Conservation (phyloP, 2,113 vertebrate genomes). For the Ciconia stormi region DNA sequence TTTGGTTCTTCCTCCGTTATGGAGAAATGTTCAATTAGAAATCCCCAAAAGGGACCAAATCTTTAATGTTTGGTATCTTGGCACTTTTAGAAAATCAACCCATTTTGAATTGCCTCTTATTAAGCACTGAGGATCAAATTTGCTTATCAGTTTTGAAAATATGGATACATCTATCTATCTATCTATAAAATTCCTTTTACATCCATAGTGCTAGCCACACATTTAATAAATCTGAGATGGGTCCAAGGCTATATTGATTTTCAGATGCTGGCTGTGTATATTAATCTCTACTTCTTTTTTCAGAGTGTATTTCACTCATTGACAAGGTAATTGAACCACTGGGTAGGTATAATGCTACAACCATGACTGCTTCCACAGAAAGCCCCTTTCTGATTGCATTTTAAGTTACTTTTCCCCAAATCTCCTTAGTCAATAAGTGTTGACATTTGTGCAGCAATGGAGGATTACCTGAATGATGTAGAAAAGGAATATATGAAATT, state of each 20-base stretch:
- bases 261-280: not conserved
- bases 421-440: not conserved
- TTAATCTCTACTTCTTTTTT: conserved; percentile 8
- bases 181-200: not conserved
- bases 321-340: not conserved
- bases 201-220: not conserved
- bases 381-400: not conserved
- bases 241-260: conserved; percentile 34
- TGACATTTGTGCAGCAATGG: not conserved
- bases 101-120: not conserved
- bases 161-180: not conserved
- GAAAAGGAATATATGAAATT: not conserved
- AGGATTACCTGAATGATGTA: not conserved
- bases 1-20: not conserved
- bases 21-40: not conserved
- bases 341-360: not conserved
- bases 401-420: not conserved
- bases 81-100: not conserved
- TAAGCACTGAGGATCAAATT: not conserved
- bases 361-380: not conserved
- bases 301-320: conserved; percentile 19
- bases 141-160: not conserved
- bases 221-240: not conserved
- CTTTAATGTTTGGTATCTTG: not conserved
- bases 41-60: not conserved